Evolutionary conservation across 2,888 invertebrate species (phyloP).

Genomic region (Cephus spinipes): DNA sequence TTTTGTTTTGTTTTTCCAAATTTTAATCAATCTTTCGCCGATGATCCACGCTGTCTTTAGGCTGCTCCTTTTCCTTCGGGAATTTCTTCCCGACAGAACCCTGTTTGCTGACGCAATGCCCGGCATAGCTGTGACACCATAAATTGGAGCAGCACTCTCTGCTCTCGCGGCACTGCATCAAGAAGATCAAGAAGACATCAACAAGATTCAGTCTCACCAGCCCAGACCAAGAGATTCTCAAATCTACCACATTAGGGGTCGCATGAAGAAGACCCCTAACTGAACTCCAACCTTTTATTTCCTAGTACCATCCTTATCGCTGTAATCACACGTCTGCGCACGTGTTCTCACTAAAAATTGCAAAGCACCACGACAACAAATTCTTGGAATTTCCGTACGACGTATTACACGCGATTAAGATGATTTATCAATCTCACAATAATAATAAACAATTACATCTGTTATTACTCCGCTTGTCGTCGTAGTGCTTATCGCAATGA

Average conservation of each 20-base stretch:
- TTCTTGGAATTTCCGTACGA: neutral
- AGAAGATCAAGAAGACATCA: conserved; percentile 2
- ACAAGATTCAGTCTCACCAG: neutral
- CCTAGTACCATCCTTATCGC: neutral
- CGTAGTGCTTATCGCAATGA: neutral
- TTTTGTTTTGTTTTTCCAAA: neutral
- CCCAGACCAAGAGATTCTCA: neutral
- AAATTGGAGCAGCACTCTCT: conserved; percentile 17
- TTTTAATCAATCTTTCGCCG: conserved; percentile 9
- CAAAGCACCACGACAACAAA: neutral
- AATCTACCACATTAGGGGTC: neutral
- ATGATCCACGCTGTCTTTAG: neutral
- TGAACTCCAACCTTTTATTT: neutral
- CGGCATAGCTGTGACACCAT: conserved; percentile 20
- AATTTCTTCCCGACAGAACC: neutral
- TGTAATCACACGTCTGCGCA: neutral
- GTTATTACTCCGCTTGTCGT: neutral
- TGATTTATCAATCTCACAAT: neutral
- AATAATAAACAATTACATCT: neutral
- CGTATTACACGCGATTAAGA: neutral
- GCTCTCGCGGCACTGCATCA: conserved; percentile 12
- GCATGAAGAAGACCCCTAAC: neutral
- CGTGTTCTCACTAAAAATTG: neutral
- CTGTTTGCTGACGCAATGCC: conserved; percentile 17
- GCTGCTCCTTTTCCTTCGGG: neutral